These are phyloP conservation scores for Bombus fervidus DNA, from an alignment of 1,140 invertebrate genomes.

Conservation along the genomic window DNA sequence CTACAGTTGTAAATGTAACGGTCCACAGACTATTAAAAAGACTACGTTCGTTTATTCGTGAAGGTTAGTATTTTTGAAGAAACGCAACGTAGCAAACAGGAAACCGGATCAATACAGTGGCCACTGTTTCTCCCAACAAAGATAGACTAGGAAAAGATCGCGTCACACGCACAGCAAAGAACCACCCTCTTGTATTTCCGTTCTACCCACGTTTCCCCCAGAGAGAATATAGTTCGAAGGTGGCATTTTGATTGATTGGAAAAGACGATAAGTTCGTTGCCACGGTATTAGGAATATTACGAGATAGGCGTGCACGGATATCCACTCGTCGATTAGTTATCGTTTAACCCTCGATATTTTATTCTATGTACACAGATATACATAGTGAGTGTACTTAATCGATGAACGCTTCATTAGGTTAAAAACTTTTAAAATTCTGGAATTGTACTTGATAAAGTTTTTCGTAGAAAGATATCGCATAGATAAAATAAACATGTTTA, in stretches of 20 bases:
- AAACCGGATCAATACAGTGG: conserved; percentile 56
- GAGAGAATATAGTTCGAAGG: background rate
- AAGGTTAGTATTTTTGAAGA: background rate
- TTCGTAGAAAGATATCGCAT: too few species aligned
- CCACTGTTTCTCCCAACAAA: conserved; percentile 1
- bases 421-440: background rate
- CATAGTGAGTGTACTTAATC: background rate
- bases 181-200: conserved; percentile 29
- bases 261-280: background rate
- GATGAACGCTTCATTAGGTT: background rate
- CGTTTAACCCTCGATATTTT: background rate
- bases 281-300: background rate
- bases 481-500: too few species aligned
- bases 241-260: background rate
- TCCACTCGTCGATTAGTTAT: background rate
- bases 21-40: background rate
- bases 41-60: background rate
- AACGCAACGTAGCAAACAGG: background rate
- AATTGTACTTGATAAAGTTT: background rate
- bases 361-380: background rate
- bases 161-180: background rate
- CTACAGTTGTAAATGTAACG: background rate
- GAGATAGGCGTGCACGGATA: background rate
- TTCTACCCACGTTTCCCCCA: background rate
- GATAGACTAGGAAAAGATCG: conserved; percentile 21